A percentile compares a stretch with the other conserved stretches of the same genome.
These are phyloP conservation scores for Deroptyus accipitrinus DNA, from an alignment of 2,113 vertebrate species.

Conservation along the genomic window DNA sequence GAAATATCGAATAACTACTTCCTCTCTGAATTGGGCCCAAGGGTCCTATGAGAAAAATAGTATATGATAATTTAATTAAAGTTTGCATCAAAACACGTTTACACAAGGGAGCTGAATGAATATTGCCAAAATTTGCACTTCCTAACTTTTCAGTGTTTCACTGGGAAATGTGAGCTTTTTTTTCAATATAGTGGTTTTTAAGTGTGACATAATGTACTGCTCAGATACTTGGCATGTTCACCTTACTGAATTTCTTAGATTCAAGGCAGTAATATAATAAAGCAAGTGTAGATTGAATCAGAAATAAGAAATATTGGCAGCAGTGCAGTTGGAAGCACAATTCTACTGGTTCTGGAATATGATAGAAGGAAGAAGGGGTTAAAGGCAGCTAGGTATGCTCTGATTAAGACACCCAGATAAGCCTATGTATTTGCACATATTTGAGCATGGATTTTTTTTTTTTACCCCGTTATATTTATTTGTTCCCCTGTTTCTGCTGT, in stretches of 20 bases:
- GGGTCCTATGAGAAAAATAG: constrained; percentile 41
- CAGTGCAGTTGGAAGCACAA: not conserved
- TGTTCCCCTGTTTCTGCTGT: not conserved
- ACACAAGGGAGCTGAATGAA: not conserved
- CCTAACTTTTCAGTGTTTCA: not conserved
- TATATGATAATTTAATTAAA: constrained; percentile 62
- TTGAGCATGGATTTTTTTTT: not conserved
- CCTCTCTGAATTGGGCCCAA: constrained; percentile 12
- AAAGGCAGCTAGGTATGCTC: not conserved
- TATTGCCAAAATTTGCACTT: constrained; percentile 3
- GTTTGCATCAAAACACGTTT: constrained; percentile 46
- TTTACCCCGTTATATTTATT: not conserved
- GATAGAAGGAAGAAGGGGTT: not conserved
- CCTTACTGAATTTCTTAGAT: not conserved
- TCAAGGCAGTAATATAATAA: not conserved
- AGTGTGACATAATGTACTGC: not conserved
- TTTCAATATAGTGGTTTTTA: not conserved
- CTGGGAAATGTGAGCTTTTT: not conserved
- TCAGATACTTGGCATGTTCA: not conserved
- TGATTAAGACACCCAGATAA: not conserved
- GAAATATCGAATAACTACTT: constrained; percentile 45
- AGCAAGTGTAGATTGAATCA: not conserved
- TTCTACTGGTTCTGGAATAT: not conserved
- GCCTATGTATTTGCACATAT: not conserved
- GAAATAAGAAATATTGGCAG: not conserved